Base-by-base conservation (phyloP, 2,797 vertebrate genomes). In the Serranus cabrilla region DNA sequence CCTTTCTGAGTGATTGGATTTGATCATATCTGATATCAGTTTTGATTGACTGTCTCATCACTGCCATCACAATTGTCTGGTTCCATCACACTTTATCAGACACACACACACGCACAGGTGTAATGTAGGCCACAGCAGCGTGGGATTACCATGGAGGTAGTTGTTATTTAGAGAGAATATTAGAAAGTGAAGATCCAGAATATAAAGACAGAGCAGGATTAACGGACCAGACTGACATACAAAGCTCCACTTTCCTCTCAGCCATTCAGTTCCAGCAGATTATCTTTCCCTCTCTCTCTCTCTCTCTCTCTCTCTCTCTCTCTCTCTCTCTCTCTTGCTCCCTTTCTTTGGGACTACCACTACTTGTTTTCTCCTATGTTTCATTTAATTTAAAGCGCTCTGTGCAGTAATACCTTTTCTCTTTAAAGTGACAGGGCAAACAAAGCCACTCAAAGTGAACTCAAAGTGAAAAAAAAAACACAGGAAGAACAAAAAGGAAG, bases 141-240 rank as follows among this genome's bases (percentile, higher is more conserved):
- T 61, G 43, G 84, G 92, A 94, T 94, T 94, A 93, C 63, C 59
- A 78, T 60, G 25, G 85, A 91, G 90, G 90, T 89, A 87, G 88
- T 60, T 87, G 87, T 87, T 57, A 93, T 94, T 89, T 89, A 49
- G 46, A 87, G 21, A 51, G 82, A 91, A 90, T 86, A 91, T 93
- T 83, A 79, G 51, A 86, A 39, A 71, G 46, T 50, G 50, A 90
- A 90, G 82, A 89, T 80, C 50, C 58, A 58, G 49, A 87, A 85
- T 78, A 87, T 84, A 84, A 85, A 91, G 74, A 85, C 81, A 82
- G 76, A 74, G 76, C 75, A 56, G 87, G 85, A 88, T 89, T 89
- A 67, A 75, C 37, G 4, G 76, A 70, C 76, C 81, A 85, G 61
- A 67, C 42, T 57, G 79, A 57, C 73, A 83, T 46, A 54, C 52